Evolutionary conservation across 2,113 vertebrate species (phyloP), one percentile per base, ranked within the genome.

Genomic region (Periophthalmodon schlosseri): DNA sequence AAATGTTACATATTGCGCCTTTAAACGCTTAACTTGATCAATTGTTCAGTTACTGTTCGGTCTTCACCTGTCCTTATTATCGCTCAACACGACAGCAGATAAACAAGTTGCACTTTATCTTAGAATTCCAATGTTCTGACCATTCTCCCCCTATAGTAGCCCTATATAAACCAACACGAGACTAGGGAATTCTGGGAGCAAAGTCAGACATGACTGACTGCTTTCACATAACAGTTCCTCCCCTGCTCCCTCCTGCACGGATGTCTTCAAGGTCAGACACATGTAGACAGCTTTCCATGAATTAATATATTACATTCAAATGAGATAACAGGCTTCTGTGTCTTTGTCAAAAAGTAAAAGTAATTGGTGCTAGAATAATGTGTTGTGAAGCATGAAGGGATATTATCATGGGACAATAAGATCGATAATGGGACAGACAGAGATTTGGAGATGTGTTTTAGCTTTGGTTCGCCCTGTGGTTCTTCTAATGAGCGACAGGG

Each of bases 211-310:
- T 20, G 28, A 34, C 28, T 18, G 60, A 63, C 28, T 34, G 28
- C 60, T 0, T 63, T 63, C 57, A 60, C 23, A 60, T 24, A 60
- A 60, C 57, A 14, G 23, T 60, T 34, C 60, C 60, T 18, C 60
- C 39, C 2, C 39, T 60, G 47, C 61, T 73, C 47, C 65, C 69
- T 68, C 60, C 57, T 34, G 34, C n/a, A 21, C 20, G 11, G 57
- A 46, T 65, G 24, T 77, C 61, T 28, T 33, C 78, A 70, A 73
- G 72, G 78, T 49, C 56, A 10, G 49, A 74, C 2, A 66, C 46
- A 52, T 24, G 28, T 21, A 24, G 49, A 44, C 33, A 20, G 68
- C 21, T 34, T 58, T 16, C 49, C 11, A 28, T 21, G 65, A 11
- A 46, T 68, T 68, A 68, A 49, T 44, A 18, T 11, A 1, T 44